These are phyloP conservation scores for Paramuricea clavata DNA, from an alignment of 92 coral and sea anemone genomes.

Conservation along the genomic window DNA sequence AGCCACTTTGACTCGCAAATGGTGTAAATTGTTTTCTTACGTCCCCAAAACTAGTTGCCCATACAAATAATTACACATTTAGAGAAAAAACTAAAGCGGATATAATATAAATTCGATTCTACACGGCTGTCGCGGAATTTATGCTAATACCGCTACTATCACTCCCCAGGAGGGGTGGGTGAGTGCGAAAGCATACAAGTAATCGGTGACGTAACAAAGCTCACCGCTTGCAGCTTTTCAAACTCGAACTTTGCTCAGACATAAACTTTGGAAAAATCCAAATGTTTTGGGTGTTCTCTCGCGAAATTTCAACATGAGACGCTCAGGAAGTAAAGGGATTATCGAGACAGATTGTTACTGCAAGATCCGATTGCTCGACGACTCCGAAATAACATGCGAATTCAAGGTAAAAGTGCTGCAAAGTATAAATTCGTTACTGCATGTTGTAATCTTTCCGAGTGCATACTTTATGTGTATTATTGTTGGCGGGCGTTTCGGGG, in stretches of 20 bases:
- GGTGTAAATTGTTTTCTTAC: no score
- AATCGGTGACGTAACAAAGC: not conserved
- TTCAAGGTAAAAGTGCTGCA: conserved; percentile 83
- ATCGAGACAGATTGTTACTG: conserved; percentile 93
- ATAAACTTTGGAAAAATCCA: not conserved
- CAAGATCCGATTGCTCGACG: conserved; percentile 94
- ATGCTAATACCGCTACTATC: no score
- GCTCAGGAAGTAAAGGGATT: conserved; percentile 82
- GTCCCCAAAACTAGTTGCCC: no score
- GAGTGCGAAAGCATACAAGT: not conserved
- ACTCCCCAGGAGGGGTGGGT: conserved; percentile 1
- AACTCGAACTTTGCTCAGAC: conserved; percentile 18
- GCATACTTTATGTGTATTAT: not conserved
- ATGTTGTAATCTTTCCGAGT: not conserved
- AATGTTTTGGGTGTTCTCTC: conserved; percentile 9
- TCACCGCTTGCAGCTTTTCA: conserved; percentile 8
- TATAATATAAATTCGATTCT: no score
- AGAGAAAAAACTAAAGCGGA: no score
- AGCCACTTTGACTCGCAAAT: no score
- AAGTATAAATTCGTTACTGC: not conserved
- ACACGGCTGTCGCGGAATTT: no score
- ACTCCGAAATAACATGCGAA: conserved; percentile 97
- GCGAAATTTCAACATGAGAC: conserved; percentile 70
- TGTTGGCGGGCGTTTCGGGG: conserved; percentile 34
- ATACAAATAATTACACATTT: no score